Base-by-base conservation (phyloP, 2,113 vertebrate genomes). In the Urocolius indicus region DNA sequence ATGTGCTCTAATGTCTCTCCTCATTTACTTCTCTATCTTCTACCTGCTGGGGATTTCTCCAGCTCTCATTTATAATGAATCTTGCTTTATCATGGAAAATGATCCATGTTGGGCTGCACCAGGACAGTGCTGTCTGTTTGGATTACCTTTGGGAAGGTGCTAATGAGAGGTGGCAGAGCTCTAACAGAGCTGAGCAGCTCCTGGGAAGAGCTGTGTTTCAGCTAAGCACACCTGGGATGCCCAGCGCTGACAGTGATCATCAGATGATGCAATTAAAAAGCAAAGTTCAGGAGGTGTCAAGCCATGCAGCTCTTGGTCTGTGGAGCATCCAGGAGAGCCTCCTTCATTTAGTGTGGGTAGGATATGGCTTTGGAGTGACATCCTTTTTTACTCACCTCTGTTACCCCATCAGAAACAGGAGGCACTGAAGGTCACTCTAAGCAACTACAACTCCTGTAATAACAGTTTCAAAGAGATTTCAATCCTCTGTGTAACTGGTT, bases 131-230 rank as follows among this genome's bases (percentile, higher is more conserved):
- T 67, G 95, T 22, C 91, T 74, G 41, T 54, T 61, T 45, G 57
- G 59, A 89, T 96, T 90, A 69, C 86, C 68, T 89, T 48, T 32
- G 91, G 89, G 43, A 80, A 92, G 76, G 80, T 59, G 61, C 1
- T 92, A 92, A 95, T 84, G 73, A 75, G 80, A 72, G 57, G 36
- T 89, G 89, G 43, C 94, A 94, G 69, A 23, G 80, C 38, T 95
- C 38, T 82, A 12, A 67, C 0, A 0, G 26, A 88, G 38, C 19
- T 0, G 8, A 90, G 79, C 16, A 58, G 59, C 83, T 88, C 73
- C 54, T 38, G 73, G 57, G 66, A 92, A 90, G 72, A 88, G 63
- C n/a, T 23, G 0, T 0, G 3, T 43, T 86, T 67, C 88, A 55
- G 83, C 68, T 41, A 86, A 93, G 48, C 75, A 5, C 34, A 30